Evolutionary conservation across 2,797 vertebrate species (phyloP).

Genomic region (Propithecus deckenii): DNA sequence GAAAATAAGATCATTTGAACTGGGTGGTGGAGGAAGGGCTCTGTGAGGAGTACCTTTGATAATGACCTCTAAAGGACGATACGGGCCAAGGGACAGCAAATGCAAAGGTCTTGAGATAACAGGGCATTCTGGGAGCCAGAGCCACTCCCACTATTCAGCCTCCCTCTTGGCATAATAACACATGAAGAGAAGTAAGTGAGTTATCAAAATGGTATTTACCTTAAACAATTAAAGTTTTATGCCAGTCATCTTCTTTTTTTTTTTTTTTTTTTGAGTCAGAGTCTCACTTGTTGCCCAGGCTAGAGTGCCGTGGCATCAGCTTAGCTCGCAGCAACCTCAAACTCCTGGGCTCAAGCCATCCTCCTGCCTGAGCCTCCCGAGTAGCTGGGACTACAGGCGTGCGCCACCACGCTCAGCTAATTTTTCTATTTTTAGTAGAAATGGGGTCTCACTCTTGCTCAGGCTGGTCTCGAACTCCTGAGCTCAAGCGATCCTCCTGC

Average conservation of each 20-base stretch:
- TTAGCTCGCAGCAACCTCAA: too few relatives aligned
- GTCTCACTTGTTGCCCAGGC: too few relatives aligned
- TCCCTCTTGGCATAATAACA: neutral
- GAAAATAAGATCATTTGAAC: neutral
- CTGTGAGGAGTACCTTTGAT: neutral
- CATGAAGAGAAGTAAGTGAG: neutral
- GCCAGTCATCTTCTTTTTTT: neutral
- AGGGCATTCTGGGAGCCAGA: neutral
- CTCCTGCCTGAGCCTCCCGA: too few relatives aligned
- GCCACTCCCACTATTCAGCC: neutral
- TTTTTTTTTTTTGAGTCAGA: neutral
- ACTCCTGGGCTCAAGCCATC: too few relatives aligned
- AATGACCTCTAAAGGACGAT: neutral
- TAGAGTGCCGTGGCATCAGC: too few relatives aligned
- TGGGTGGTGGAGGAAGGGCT: neutral
- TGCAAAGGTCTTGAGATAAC: neutral
- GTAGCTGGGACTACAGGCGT: too few relatives aligned
- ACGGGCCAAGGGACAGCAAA: neutral
- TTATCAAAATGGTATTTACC: neutral
- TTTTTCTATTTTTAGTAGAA: too few relatives aligned
- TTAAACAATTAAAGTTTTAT: neutral
- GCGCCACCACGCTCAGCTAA: too few relatives aligned
- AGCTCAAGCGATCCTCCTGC: too few relatives aligned
- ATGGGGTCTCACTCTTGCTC: too few relatives aligned
- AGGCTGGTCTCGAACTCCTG: too few relatives aligned